Base-by-base conservation (phyloP, 2,797 vertebrate species). In the Galagoides demidoff region DNA sequence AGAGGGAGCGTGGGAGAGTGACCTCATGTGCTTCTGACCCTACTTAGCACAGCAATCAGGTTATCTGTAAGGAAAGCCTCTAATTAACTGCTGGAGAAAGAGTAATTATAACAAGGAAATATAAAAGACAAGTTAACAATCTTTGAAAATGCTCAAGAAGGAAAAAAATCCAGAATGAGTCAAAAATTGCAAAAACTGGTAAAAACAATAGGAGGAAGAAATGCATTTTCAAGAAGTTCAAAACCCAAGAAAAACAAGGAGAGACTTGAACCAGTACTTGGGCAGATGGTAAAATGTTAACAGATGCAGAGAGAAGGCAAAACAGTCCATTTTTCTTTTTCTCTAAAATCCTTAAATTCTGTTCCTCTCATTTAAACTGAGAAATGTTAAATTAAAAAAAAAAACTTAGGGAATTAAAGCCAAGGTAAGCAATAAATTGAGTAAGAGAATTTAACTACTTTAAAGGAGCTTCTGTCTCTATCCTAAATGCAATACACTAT, bases 231-330 rank as follows among this genome's bases (percentile, higher is more conserved):
- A 73, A 25, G 27, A 77, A n/a, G 61, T 82, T 81, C 19, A 39
- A 20, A 87, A 82, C 70, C n/a, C 13, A 73, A 92, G 59, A 23
- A 45, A 70, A 95, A 59, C 8, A 64, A 81, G 64, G n/a, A 10
- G n/a, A 34, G 17, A 34, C 49, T 12, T 43, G 29, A 85, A 91
- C 73, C 70, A 71, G 23, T n/a, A 27, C 43, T 45, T 66, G 79
- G 31, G 11, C 90, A 93, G 90, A 89, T 66, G 85, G 87, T 5
- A 13, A 89, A 95, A 95, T 55, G 52, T 57, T 88, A 81, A 82
- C 74, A 85, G 90, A 66, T 68, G 34, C 57, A 88, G 79, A 85
- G 59, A 73, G 22, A 89, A 93, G 8, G 55, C 23, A 85, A 90
- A 94, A 55, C 5, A 11, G 8, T 31, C 16, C 59, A 39, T 94